Base-by-base conservation (phyloP, 30 jellyfish, hydroid and myxozoan species). In the Rhopilema esculentum region DNA sequence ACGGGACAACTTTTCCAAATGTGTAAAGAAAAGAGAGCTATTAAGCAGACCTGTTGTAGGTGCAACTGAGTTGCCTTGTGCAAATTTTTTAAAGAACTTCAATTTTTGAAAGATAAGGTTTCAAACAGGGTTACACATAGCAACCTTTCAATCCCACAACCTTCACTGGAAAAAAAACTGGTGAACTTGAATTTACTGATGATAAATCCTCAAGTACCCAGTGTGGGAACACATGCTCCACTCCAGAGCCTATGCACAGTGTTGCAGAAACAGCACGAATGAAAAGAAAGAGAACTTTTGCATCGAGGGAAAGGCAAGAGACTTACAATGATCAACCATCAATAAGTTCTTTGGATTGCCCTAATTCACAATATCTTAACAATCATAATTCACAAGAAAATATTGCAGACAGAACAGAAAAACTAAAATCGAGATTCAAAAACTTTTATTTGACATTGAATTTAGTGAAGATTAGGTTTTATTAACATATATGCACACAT, bases 361-460 rank as follows among this genome's bases (percentile, higher is more conserved):
- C 92, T 73, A 83, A 66, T 66, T 32, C 85, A 24, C 48, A 68
- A 61, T 80, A 80, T 33, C 65, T 80, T 19, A 30, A 49, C 26
- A 65, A 64, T 20, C 69, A 80, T 1, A 80, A 80, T 53, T 49
- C 27, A 22, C 90, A 27, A 32, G 50, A 63, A 67, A 29, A 62
- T 18, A 33, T n/a, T 67, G 90, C 90, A 57, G 90, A 80, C 30
- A 33, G 69, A 72, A 75, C 24, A 22, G 69, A 53, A 75, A 65
- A 67, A 61, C 79, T 23, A 85, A 85, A 51, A 33, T 73, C 33
- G 80, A 73, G 30, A 71, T 85, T 49, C 78, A 51, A 69, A 62
- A 85, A 72, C 81, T 85, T 21, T 66, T 85, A 16, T 75, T 29
- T 83, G 92, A 83, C 79, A 67, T 70, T 69, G 86, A 83, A 52